Base-by-base conservation (phyloP, 2,797 vertebrate species). In the Neosilurus hyrtlii region DNA sequence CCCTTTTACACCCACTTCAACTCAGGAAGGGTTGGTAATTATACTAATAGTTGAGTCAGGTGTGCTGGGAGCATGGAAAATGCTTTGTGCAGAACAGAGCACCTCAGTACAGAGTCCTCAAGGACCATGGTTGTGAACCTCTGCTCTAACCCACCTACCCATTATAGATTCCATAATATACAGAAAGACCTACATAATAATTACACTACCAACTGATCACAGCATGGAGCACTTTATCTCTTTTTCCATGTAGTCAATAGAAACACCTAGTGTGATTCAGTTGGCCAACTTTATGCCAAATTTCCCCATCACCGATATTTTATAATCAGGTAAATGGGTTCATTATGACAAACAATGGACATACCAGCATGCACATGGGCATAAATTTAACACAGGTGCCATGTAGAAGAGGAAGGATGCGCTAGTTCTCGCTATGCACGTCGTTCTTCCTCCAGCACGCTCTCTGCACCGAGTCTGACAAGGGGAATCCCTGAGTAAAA, bases 401-500 rank as follows among this genome's bases (percentile, higher is more conserved):
- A 10, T 20, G 77, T 11, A 79, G 49, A 52, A 79, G 76, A 79
- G 18, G 24, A 63, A 15, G 35, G 4, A 30, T 9, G 2, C 66
- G 49, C 62, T 26, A 79, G n/a, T 18, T 35, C 49, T 35, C 10
- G 0, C 20, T 59, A 49, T 26, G 9, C 2, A 26, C 14, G 15
- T 52, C 20, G 15, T 16, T 16, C 16, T 35, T 37, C 54, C 26
- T 59, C 26, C 51, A 74, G 22, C 26, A 18, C 11, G 4, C 9
- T 59, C 14, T 51, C n/a, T 24, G 14, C 37, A 51, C 61, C 24
- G n/a, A 78, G 4, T 56, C 37, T 65, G 24, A 78, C 26, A 37
- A 78, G n/a, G 59, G 76, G 56, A 62, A 77, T 77, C 37, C 59
- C 59, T 6, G 75, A 63, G n/a, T 54, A 30, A 67, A 54, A 67